Base-by-base conservation (phyloP, 2,113 vertebrate species). In the Pitta sordida region DNA sequence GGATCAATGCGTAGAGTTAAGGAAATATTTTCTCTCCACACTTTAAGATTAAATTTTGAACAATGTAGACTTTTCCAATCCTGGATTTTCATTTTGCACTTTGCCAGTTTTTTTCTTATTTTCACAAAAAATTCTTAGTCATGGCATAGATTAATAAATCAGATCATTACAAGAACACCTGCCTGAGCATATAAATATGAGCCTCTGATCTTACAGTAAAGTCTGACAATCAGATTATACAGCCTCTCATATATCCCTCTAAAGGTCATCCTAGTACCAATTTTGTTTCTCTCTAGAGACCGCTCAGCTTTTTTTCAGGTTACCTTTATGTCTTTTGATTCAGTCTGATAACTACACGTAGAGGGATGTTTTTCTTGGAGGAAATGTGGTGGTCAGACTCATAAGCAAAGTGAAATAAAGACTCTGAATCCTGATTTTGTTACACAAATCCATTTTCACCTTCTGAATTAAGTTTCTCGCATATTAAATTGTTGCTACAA, bases 341-440 rank as follows among this genome's bases (percentile, higher is more conserved):
- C 15, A 67, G 11, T 30, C 29, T 62, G 7, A 18, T 58, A 29
- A 68, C 18, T 74, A 44, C 9, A 69, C 62, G 10, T 13, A 36
- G 53, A 58, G 3, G 7, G 13, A n/a, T 14, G 1, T 7, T 4
- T 46, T 36, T 67, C 71, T 27, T 18, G 1, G 5, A 5, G 10
- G 11, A 2, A 15, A 24, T 0, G 10, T 48, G 3, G 7, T 48
- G 3, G 7, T 18, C 29, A 34, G 3, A 8, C 6, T 3, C 1
- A 1, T 49, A 88, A 39, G 11, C 62, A 60, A 75, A 44, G 16
- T 20, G 8, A 70, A 14, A 7, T 34, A 43, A 88, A 43, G 12
- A 49, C 10, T 30, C 62, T 36, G 4, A 67, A 74, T 16, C 9
- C 7, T 53, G 15, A 41, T 74, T 34, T 75, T 63, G 4, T 55